These are phyloP conservation scores for Ophioderma brevispina DNA, from an alignment of 35 echinoderm and acorn worm species.

Conservation along the genomic window DNA sequence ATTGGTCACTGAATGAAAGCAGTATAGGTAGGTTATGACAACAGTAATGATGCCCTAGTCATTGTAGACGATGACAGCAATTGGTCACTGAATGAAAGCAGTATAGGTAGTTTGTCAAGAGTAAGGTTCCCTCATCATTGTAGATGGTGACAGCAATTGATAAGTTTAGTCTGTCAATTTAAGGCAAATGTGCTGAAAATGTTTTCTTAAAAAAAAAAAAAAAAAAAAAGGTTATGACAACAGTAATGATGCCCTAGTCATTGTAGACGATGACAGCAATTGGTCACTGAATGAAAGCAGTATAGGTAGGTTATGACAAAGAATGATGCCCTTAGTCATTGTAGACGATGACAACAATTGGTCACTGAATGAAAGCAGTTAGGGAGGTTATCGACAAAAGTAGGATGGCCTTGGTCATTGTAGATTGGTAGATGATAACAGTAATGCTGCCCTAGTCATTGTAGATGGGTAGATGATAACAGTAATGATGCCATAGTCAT, in stretches of 20 bases:
- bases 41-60: conserved; percentile 64
- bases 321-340: conserved; percentile 45
- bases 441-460: conserved; percentile 59
- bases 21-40: conserved; percentile 32
- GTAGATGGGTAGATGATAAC: conserved; percentile 57
- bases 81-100: neutral
- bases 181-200: no score
- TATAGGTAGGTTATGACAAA: conserved; percentile 38
- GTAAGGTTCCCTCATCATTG: conserved; percentile 48
- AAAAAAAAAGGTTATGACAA: no score
- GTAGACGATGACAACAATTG: conserved; percentile 37
- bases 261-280: conserved; percentile 42
- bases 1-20: neutral
- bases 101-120: conserved; percentile 17
- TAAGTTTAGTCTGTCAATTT: no score
- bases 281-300: neutral
- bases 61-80: conserved; percentile 49
- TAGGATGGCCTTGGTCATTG: conserved; percentile 48
- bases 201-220: no score
- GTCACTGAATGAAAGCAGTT: neutral
- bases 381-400: conserved; percentile 35
- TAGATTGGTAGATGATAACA: conserved; percentile 73
- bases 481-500: conserved; percentile 41
- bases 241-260: conserved; percentile 64
- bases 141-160: conserved; percentile 30